Conservation (phyloP, 2,113 vertebrate genomes). For the Craseonycteris thonglongyai region DNA sequence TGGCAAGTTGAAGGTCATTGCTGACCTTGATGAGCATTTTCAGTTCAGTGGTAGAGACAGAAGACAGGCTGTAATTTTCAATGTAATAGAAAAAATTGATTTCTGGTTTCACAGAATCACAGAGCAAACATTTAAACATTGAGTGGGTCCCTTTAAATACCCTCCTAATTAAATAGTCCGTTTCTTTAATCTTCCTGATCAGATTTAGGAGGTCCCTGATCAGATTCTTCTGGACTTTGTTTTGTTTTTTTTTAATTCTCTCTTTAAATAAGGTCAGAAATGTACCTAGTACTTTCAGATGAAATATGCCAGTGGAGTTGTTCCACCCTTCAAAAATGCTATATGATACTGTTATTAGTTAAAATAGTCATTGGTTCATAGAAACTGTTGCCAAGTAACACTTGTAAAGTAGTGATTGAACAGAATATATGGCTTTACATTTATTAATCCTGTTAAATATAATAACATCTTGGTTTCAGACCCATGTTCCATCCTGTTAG, state of each 20-base stretch:
- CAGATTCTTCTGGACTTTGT: not conserved
- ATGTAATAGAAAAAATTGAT: not conserved
- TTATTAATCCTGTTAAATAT: not conserved
- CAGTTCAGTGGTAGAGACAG: not conserved
- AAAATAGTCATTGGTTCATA: not conserved
- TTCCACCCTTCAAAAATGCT: not conserved
- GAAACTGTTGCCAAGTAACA: not conserved
- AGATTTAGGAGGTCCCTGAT: not conserved
- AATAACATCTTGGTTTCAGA: not conserved
- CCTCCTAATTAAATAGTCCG: not conserved
- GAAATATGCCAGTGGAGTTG: not conserved
- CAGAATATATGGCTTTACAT: not conserved
- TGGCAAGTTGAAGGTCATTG: conserved; percentile 27
- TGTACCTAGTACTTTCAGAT: not conserved
- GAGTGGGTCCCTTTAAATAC: not conserved
- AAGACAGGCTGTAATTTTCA: not conserved
- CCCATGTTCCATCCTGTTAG: not conserved
- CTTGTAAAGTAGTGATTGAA: not conserved
- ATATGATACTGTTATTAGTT: not conserved
- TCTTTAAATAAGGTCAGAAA: not conserved
- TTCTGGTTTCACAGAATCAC: not conserved
- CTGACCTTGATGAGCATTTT: not conserved
- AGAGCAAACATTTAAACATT: not conserved
- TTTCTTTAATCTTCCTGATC: not conserved
- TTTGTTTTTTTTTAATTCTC: not conserved